These are phyloP conservation scores for Lycopodina hypogea DNA, from an alignment of 37 sponge, comb jelly and placozoan species.

Conservation along the genomic window DNA sequence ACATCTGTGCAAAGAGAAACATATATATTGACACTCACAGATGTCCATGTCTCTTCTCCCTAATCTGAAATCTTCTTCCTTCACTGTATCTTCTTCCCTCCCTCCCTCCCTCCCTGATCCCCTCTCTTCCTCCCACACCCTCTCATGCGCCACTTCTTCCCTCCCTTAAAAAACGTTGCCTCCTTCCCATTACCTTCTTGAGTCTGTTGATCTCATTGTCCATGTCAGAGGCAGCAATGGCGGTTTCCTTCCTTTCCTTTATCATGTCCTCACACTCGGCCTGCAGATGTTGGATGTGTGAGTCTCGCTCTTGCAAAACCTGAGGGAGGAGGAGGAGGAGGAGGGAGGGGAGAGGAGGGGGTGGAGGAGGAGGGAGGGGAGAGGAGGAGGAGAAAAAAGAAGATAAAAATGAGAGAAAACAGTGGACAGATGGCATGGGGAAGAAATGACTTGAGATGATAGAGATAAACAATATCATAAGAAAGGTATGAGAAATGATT, in stretches of 20 bases:
- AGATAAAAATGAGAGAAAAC: background rate
- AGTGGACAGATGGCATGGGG: background rate
- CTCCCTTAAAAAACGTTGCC: no score
- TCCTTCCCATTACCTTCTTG: slow-evolving; percentile 22
- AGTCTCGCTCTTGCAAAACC: slow-evolving; percentile 18
- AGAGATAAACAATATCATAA: no score
- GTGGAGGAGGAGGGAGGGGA: background rate
- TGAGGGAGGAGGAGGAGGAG: background rate
- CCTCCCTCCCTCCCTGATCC: no score
- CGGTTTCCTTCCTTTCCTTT: background rate
- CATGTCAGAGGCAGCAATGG: slow-evolving; percentile 39
- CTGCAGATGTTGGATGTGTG: slow-evolving; percentile 30
- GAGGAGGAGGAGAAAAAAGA: background rate
- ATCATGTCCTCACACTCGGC: slow-evolving; percentile 35
- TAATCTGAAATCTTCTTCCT: no score
- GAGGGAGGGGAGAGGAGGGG: background rate
- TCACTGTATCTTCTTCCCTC: no score
- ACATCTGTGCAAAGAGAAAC: slow-evolving; percentile 10
- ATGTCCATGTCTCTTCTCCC: background rate
- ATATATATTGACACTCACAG: background rate
- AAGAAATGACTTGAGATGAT: background rate
- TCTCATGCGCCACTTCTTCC: no score
- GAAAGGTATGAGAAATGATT: no score
- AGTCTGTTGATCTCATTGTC: slow-evolving; percentile 37
- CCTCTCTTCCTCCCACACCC: no score